Evolutionary conservation across 2,888 invertebrate genomes (phyloP), one percentile per base, ranked within the genome.

Genomic region (Hirudinaria manillensis): DNA sequence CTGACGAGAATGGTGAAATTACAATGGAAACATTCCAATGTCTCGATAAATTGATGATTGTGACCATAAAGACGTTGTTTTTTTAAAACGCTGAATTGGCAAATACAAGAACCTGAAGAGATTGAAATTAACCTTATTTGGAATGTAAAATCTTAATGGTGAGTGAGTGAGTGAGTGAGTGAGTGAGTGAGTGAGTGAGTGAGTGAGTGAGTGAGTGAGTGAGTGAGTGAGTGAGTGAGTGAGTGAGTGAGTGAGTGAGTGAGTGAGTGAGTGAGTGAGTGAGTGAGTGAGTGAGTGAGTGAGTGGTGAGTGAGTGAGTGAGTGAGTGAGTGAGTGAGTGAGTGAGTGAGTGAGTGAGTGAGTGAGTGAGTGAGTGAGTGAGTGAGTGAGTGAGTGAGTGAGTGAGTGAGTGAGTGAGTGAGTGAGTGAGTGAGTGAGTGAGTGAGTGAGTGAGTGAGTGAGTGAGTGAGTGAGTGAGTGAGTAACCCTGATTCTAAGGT

Each of bases 171-270:
- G n/a, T n/a, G n/a, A n/a, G n/a, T n/a, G n/a, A n/a, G n/a, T n/a
- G n/a, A n/a, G n/a, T 72, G 72, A 72, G 29, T 72, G 72, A 72
- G 29, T 72, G 32, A 53, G 27, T 55, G 70, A 32, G 56, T 76
- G 75, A 76, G 56, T 76, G 76, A 76, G 70, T 76, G 76, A 76
- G 70, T 76, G 76, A 76, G 70, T 76, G 76, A 76, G 70, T 76
- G 76, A 76, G 70, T 76, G 76, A 75, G 73, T 76, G 76, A 75
- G 73, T 76, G 76, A 75, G 73, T 76, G 76, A 75, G 73, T 76
- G 76, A 75, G 73, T 76, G 76, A 75, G 73, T 75, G 76, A 75
- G 73, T 76, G 76, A 75, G 73, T 76, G 76, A 75, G 73, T 76
- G 76, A 75, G 73, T 76, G 76, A 75, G 73, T 76, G 73, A 75